Percentiles rank a stretch among this genome's conserved stretches.
These are phyloP conservation scores for Platyscapa corneri DNA, from an alignment of 1,140 invertebrate species.

Conservation along the genomic window DNA sequence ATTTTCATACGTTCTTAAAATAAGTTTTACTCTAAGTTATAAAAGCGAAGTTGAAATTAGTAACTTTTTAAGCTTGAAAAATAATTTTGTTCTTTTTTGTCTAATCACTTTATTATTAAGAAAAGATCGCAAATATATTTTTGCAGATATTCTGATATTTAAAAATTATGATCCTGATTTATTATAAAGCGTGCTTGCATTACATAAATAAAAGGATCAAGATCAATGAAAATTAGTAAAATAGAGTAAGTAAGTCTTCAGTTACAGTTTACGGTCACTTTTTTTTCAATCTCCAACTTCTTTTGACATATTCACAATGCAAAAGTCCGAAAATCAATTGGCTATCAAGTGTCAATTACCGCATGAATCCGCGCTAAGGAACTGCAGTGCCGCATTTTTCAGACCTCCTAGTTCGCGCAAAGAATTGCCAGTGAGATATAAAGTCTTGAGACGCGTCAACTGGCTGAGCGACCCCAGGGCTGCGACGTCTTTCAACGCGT, in stretches of 20 bases:
- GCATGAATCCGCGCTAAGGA: constrained; percentile 63
- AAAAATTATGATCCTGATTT: no score
- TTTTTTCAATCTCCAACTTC: neutral
- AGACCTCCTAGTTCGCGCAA: constrained; percentile 60
- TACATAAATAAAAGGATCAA: neutral
- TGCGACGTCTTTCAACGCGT: constrained; percentile 53
- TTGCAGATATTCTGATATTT: no score
- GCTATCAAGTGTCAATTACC: constrained; percentile 51
- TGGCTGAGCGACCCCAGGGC: constrained; percentile 54
- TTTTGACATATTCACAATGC: no score
- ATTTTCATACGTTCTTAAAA: no score
- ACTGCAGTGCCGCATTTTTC: constrained; percentile 56
- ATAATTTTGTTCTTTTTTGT: no score
- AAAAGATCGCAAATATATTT: no score
- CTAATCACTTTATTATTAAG: no score
- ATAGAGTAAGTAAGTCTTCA: neutral
- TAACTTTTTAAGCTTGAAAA: no score
- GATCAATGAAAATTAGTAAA: neutral
- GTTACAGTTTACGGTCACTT: neutral
- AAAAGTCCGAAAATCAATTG: no score
- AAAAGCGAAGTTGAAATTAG: no score
- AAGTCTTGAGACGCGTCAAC: constrained; percentile 57
- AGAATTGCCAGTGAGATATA: constrained; percentile 64
- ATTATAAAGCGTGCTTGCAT: neutral
- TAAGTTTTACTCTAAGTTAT: no score